Evolutionary conservation across 1,140 invertebrate species (phyloP), one percentile per base, ranked within the genome.

Genomic region (Stenopsyche tienmushanensis): DNA sequence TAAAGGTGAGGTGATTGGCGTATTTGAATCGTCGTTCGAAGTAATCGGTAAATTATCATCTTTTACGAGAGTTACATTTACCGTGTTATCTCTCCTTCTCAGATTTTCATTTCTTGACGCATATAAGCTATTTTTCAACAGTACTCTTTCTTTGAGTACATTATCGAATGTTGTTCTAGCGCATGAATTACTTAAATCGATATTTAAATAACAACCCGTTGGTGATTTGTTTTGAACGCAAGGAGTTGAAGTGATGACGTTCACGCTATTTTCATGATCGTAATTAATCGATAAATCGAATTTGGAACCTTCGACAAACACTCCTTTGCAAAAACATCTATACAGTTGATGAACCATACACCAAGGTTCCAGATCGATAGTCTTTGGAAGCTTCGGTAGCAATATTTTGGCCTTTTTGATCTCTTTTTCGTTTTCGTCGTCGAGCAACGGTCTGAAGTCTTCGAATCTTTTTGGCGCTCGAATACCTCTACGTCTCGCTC

Each of bases 401-500:
- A 60, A 25, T 9, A 60, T 24, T 8, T 34, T 26, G 9, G 41
- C 21, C 23, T 60, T 39, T 15, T 41, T 15, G 17, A 1, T 25
- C 2, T 26, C 9, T 26, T 47, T 8, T 21, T 60, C 1, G 7
- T 44, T 23, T 10, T 59, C 64, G 25, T 62, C 50, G 9, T 49
- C 42, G 9, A 49, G 39, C 21, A 57, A 50, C 29, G 54, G 17
- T 60, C 74, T 66, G 58, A 72, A 80, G 59, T 78, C 76, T 18
- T 68, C 72, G 59, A 73, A 80, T 66, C 74, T 75, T 34, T 74
- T 75, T 5, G 78, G 78, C 17, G 72, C 10, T 65, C 73, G 75
- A 13, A 72, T 67, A 26, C 70, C 71, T 66, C 77, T 72, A 41
- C 73, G 73, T 52, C 72, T 71, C 24, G 71, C 71, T 13, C 76